phyloP scores from a whole-genome alignment of 2,797 vertebrate species.

The Periparus ater region DNA sequence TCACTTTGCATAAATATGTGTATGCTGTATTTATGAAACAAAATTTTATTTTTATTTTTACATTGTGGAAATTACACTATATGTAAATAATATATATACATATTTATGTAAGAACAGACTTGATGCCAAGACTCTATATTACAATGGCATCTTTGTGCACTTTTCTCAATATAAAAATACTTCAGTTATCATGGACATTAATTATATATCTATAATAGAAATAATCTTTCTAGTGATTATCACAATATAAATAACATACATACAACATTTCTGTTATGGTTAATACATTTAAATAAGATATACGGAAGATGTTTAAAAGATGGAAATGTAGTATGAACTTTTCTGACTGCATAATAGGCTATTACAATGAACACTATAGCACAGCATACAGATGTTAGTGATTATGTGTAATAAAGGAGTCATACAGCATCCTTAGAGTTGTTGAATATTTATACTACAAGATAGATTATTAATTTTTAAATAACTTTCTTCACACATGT shows the following conservation, averaged over 20 bases:
- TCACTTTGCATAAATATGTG: conserved; percentile 2
- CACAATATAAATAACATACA: conserved; percentile 57
- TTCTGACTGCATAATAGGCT: neutral
- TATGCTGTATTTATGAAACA: conserved; percentile 38
- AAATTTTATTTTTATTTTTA: conserved; percentile 45
- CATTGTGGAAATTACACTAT: neutral
- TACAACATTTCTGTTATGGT: conserved; percentile 1
- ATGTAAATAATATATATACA: too few species aligned
- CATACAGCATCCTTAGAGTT: neutral
- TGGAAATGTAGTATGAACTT: conserved; percentile 18
- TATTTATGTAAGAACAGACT: neutral
- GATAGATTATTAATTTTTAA: neutral
- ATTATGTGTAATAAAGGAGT: neutral
- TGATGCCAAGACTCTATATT: conserved; percentile 9
- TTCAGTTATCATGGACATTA: conserved; percentile 43
- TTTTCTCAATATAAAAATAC: conserved; percentile 68
- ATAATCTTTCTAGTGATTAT: conserved; percentile 35
- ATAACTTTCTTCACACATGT: neutral
- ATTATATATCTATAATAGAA: conserved; percentile 15
- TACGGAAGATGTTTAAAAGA: conserved; percentile 30
- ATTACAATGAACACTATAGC: neutral
- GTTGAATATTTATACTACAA: neutral
- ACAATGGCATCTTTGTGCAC: neutral
- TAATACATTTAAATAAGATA: conserved; percentile 59
- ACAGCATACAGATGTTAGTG: neutral